Percentiles rank a stretch among this genome's conserved stretches.
Conservation (phyloP, 2,797 vertebrate species). For the Bradypodion pumilum region DNA sequence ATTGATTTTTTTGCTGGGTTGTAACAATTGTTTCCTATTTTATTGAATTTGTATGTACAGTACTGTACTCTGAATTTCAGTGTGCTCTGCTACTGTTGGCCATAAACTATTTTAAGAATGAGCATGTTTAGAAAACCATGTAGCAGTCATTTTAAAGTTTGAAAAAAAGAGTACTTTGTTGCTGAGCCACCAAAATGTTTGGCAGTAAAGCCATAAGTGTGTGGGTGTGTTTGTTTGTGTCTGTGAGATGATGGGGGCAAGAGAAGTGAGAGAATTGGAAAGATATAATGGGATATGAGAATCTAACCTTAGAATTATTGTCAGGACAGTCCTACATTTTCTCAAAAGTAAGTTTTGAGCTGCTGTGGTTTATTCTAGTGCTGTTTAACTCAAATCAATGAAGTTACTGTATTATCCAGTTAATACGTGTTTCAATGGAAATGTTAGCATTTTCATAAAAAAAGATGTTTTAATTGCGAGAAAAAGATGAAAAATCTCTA, state of each 20-base stretch:
- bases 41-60: neutral
- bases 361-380: neutral
- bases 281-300: neutral
- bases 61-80: neutral
- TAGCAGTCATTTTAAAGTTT: neutral
- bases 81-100: neutral
- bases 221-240: no score
- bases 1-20: neutral
- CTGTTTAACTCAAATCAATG: neutral
- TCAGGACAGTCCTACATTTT: neutral
- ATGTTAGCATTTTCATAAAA: conserved; percentile 23
- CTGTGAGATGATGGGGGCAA: no score
- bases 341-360: neutral
- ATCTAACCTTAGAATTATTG: neutral
- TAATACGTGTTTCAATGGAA: conserved; percentile 22
- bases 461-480: neutral
- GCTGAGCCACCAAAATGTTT: no score
- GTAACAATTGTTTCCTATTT: neutral
- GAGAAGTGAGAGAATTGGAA: no score
- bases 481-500: conserved; percentile 8
- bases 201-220: no score
- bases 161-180: neutral
- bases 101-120: neutral
- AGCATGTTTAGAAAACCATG: neutral
- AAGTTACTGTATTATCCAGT: no score